Evolutionary conservation across 2,888 invertebrate genomes (phyloP), one percentile per base, ranked within the genome.

Genomic region (Rotaria socialis): DNA sequence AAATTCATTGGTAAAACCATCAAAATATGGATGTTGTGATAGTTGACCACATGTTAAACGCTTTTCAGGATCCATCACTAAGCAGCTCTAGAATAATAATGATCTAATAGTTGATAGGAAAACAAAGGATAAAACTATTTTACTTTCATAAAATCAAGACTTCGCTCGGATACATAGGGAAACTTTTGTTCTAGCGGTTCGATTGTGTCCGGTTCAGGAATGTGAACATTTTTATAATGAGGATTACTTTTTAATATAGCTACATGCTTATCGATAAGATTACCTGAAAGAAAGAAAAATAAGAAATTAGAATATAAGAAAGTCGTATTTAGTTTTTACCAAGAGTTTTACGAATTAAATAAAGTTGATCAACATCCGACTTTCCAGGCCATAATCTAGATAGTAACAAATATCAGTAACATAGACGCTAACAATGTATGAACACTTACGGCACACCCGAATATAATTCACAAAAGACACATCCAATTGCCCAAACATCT

Each of bases 321-420:
- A 24, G 5, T 58, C 3, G 24, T 7, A 50, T 0, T 41, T 47
- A 27, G 47, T 27, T 92, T 90, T 97, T 97, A 16, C 98, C 93
- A 87, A 98, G 93, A 1, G 97, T 97, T 91, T 95, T 95, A 90
- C 96, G 93, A 90, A 99, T 99, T 89, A 97, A 93, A 92, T 96
- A 98, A 86, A 99, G 92, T 92, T 99, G 98, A 92, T 99, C 99
- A 47, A 99, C 95, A 91, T 99, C 99, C 56, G 97, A 97, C 91
- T 97, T 95, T 67, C 99, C 99, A 0, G 99, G 98, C 98, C 98
- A 99, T 52, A 97, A 91, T 96, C 80, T 80, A 67, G 16, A 35
- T 19, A 5, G 35, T 14, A 96, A 96, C 90, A 95, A 94, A 14
- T 96, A 2, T 10, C 10, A 47, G 35, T 35, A 35, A 35, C 35